Conservation (phyloP, 53 echinoderm and acorn worm genomes). For the Henricia sp. region DNA sequence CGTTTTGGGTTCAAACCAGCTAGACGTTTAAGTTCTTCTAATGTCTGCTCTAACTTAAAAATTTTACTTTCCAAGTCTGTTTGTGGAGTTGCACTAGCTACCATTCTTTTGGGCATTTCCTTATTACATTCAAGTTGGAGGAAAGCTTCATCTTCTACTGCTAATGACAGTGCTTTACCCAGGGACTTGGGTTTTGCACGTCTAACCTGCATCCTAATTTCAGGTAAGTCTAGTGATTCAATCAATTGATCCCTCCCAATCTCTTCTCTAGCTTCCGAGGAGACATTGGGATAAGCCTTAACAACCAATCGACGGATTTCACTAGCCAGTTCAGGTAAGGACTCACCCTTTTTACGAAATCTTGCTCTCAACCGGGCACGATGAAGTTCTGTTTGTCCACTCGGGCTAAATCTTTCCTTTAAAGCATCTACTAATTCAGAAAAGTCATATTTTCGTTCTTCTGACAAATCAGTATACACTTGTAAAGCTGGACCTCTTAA, state of each 20-base stretch:
- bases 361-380: conserved; percentile 20
- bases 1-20: not conserved
- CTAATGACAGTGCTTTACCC: not conserved
- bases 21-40: not conserved
- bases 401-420: too few species aligned
- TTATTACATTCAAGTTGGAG: conserved; percentile 13
- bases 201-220: conserved; percentile 14
- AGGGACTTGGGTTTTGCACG: not conserved
- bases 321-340: conserved; percentile 23
- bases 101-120: not conserved
- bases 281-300: conserved; percentile 18
- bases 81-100: conserved; percentile 6
- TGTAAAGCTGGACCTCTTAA: conserved; percentile 12
- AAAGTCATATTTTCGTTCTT: not conserved
- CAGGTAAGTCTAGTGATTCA: not conserved
- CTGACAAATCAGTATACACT: conserved; percentile 16
- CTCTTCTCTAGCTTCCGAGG: not conserved
- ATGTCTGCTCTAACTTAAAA: not conserved
- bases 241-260: conserved; percentile 24
- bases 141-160: conserved; percentile 7
- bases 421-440: not conserved
- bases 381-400: not conserved
- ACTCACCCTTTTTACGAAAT: conserved; percentile 20
- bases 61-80: conserved; percentile 10
- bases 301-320: not conserved